These are phyloP conservation scores for Nemapogon koenigi DNA, from an alignment of 2,888 invertebrate species.

Conservation along the genomic window DNA sequence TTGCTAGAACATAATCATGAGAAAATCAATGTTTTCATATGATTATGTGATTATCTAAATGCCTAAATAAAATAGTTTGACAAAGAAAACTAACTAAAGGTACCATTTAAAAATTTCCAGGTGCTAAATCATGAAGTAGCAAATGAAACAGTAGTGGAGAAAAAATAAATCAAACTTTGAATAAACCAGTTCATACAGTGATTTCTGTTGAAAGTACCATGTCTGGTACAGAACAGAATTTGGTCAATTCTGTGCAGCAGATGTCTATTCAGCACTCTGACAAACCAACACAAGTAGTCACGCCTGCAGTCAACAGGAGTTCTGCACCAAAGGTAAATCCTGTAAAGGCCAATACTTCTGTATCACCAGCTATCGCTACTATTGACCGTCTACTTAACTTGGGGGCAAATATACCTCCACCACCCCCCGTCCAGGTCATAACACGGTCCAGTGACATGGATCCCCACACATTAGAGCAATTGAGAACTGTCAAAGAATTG, in stretches of 20 bases:
- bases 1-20: too few relatives aligned
- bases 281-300: constrained; percentile 59
- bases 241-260: constrained; percentile 60
- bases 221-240: constrained; percentile 61
- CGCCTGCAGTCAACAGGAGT: constrained; percentile 54
- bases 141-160: too few relatives aligned
- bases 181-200: too few relatives aligned
- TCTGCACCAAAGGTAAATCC: constrained; percentile 38
- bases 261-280: constrained; percentile 56
- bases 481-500: constrained; percentile 65
- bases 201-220: constrained; percentile 40
- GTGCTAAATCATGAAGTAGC: too few relatives aligned
- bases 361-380: constrained; percentile 58
- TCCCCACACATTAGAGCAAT: constrained; percentile 63
- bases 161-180: too few relatives aligned
- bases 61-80: too few relatives aligned
- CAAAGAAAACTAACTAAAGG: too few relatives aligned
- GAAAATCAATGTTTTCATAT: too few relatives aligned
- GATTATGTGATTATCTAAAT: too few relatives aligned
- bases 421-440: constrained; percentile 53
- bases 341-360: constrained; percentile 34
- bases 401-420: constrained; percentile 46
- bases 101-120: too few relatives aligned
- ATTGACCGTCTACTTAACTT: constrained; percentile 55
- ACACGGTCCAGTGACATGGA: constrained; percentile 54